These are phyloP conservation scores for Eriosoma lanigerum DNA, from an alignment of 1,140 invertebrate genomes.

Conservation along the genomic window DNA sequence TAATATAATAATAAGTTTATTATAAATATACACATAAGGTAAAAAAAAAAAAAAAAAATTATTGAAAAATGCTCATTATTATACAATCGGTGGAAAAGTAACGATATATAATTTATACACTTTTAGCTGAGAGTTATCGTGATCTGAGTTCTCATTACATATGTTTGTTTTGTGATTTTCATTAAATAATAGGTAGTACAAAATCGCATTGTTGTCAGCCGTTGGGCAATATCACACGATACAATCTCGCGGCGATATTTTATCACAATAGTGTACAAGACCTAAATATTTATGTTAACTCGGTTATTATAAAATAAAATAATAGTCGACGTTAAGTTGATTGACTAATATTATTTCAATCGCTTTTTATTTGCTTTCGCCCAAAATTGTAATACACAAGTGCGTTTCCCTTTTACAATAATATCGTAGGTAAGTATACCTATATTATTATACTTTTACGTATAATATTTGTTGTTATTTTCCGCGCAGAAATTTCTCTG, in stretches of 20 bases:
- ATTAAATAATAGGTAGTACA: conserved; percentile 20
- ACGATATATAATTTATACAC: no score
- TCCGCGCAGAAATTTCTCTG: background rate
- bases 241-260: background rate
- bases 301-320: conserved; percentile 15
- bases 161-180: conserved; percentile 1
- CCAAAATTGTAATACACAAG: no score
- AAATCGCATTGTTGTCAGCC: background rate
- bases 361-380: no score
- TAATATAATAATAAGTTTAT: conserved; percentile 13
- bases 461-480: conserved; percentile 41
- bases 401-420: no score
- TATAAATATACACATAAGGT: conserved; percentile 4
- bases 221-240: background rate
- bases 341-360: no score
- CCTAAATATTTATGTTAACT: no score
- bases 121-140: background rate
- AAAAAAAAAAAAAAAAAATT: no score
- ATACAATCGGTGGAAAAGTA: no score
- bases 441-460: background rate
- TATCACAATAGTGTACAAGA: background rate
- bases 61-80: conserved; percentile 8
- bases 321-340: background rate
- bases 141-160: background rate
- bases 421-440: no score